Base-by-base conservation (phyloP, 1,140 invertebrate species). In the Trigoniulus corallinus region DNA sequence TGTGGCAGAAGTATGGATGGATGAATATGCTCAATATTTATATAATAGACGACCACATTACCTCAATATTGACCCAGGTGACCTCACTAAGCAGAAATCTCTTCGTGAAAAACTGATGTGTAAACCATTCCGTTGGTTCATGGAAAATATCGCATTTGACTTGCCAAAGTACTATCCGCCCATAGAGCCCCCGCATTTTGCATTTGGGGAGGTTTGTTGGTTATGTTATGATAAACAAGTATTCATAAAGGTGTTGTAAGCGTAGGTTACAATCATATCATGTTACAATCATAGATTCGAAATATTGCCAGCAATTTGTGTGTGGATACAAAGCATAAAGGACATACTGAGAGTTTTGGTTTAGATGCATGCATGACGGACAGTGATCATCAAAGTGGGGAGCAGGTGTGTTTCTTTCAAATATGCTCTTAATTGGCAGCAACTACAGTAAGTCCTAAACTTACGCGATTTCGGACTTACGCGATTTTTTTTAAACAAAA, bases 81-180 rank as follows among this genome's bases (percentile, higher is more conserved):
- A 96, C 69, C 62, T 97, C 21, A 74, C 75, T 0, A 74, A 80
- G 52, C 88, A 94, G 64, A 78, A 75, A 56, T 79, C 74, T 0
- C 72, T 96, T 20, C 65, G 91, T 26, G 63, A 80, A 49, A 76
- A 71, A 51, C 69, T 94, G 0, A 69, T 89, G 1, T 98, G 93
- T 65, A 93, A 93, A 65, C 70, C 85, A 0, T 96, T 96, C 66
- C 82, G 84, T 40, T 97, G 93, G 93, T 98, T 95, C 59, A 95
- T 97, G 74, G 79, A 88, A 49, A 79, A 86, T 59, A 74, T 95
- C 25, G 92, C 93, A 0, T 95, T 94, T 67, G 93, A 98, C 71
- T 71, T 95, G 18, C 73, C 78, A 0, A 79, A 84, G 49, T 81
- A 81, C 52, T 98, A 97, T 71, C 93, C 93, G 15, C 83, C 87